Base-by-base conservation (phyloP, 2,888 invertebrate species). In the Xylophagus ater region DNA sequence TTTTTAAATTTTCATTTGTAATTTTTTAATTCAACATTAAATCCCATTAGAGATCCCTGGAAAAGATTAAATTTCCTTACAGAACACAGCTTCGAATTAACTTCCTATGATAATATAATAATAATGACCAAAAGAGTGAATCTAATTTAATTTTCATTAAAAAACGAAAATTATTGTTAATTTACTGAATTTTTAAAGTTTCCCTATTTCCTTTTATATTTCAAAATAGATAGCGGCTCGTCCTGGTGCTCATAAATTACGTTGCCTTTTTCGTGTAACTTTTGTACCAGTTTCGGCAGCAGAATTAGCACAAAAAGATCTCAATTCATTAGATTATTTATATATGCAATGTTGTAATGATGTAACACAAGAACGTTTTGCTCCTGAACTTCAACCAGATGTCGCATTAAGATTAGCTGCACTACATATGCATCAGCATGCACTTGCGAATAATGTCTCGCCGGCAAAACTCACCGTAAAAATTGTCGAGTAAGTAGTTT, bases 261-360 rank as follows among this genome's bases (percentile, higher is more conserved):
- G 88, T 1, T 92, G 90, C 57, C 72, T 92, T 24, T 89, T 89
- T 67, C 78, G 92, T 32, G 79, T 90, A 32, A 81, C 86, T 8
- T 92, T 89, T 68, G 86, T 90, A 53, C 92, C 92, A 4, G 72
- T 75, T 14, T 87, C 92, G 35, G 83, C 89, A 1, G 84, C 84
- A 4, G 82, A 81, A 41, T 66, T 92, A 36, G 82, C 89, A 1
- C 81, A 84, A 59, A 73, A 75, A 49, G 92, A 92, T 67, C 72
- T 86, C 10, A 78, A 81, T 14, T 84, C 89, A 1, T 74, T 93
- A 53, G 90, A 93, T 65, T 92, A 90, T 63, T 72, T 90, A 23
- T 90, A 84, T 66, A 73, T 79, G 60, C 90, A 90, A 68, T 89
- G 90, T 63, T 89, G 90, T 60, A 92, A 90, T 59, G 93, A 93